These are phyloP conservation scores for Galleria mellonella DNA, from an alignment of 1,140 invertebrate genomes.

Conservation along the genomic window DNA sequence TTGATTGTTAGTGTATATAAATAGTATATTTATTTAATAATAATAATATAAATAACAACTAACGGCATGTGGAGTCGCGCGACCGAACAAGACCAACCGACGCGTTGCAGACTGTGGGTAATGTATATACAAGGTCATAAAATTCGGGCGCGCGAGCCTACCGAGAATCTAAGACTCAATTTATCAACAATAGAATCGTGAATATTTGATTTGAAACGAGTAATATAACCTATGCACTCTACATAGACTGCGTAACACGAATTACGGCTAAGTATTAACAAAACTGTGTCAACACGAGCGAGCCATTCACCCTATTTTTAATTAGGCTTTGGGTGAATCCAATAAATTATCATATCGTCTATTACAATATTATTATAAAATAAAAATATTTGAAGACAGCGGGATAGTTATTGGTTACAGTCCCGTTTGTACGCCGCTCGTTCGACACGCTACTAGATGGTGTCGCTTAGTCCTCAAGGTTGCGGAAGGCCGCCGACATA, in stretches of 20 bases:
- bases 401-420: too few relatives aligned
- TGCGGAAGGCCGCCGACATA: conserved; percentile 97
- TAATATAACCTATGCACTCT: conserved; percentile 23
- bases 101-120: conserved; percentile 2
- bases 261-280: conserved; percentile 23
- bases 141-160: conserved; percentile 6
- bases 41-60: conserved; percentile 43
- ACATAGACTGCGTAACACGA: conserved; percentile 19
- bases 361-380: neutral
- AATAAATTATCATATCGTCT: too few relatives aligned
- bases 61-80: conserved; percentile 17
- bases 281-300: conserved; percentile 2
- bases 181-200: conserved; percentile 15
- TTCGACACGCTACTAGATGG: too few relatives aligned
- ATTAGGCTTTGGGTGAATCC: too few relatives aligned
- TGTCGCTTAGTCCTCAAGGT: conserved; percentile 96
- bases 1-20: conserved; percentile 40
- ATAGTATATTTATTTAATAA: conserved; percentile 33
- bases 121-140: conserved; percentile 25
- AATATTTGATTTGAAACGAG: conserved; percentile 15
- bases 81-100: conserved; percentile 2
- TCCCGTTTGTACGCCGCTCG: too few relatives aligned
- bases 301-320: neutral
- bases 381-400: too few relatives aligned
- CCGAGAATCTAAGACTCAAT: conserved; percentile 4